phyloP scores from a whole-genome alignment of 2,888 invertebrate genomes.

The Drosophila ezoana region DNA sequence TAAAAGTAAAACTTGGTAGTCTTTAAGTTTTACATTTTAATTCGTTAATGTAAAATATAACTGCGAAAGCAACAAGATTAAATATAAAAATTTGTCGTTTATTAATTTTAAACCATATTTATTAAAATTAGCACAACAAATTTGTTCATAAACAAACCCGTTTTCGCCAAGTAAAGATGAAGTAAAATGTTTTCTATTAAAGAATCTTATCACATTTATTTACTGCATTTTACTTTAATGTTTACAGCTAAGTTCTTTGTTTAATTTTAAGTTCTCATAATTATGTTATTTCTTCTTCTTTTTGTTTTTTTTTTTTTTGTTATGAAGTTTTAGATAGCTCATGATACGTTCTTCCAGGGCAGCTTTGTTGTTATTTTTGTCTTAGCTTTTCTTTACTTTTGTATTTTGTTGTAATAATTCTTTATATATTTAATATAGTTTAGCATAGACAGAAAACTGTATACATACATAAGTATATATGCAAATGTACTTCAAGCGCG shows the following conservation, averaged over 20 bases:
- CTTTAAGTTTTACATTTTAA: too few relatives aligned
- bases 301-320: conserved; percentile 36
- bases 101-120: too few relatives aligned
- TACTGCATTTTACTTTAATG: conserved; percentile 81
- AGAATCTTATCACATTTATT: conserved; percentile 85
- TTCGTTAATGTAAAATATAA: too few relatives aligned
- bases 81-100: too few relatives aligned
- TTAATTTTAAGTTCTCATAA: conserved; percentile 59
- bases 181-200: conserved; percentile 64
- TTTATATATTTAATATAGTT: conserved; percentile 48
- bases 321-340: conserved; percentile 70
- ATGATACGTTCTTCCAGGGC: conserved; percentile 57
- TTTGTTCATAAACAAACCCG: not conserved
- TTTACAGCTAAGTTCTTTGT: conserved; percentile 73
- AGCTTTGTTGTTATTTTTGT: conserved; percentile 40
- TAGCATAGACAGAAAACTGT: conserved; percentile 67
- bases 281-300: conserved; percentile 40
- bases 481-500: conserved; percentile 66
- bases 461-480: conserved; percentile 55
- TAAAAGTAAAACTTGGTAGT: too few relatives aligned
- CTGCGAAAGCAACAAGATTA: too few relatives aligned
- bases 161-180: conserved; percentile 5
- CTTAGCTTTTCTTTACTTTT: conserved; percentile 6
- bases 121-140: too few relatives aligned
- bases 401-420: conserved; percentile 36